Evolutionary conservation across 2,113 vertebrate species (phyloP).

Genomic region (Actenoides lindsayi): DNA sequence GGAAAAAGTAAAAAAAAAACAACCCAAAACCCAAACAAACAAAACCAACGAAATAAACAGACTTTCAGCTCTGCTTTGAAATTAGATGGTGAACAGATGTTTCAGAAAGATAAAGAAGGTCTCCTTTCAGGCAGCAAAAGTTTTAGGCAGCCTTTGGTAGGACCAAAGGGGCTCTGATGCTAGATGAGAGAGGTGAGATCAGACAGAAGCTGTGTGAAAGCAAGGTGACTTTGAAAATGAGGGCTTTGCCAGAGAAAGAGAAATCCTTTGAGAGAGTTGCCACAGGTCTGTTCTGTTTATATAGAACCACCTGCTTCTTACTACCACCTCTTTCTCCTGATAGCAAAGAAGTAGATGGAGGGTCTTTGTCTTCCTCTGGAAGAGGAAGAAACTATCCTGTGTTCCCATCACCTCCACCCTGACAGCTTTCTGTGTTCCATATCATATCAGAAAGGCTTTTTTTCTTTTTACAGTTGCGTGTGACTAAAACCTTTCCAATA

Average conservation of each 20-base stretch:
- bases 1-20: not conserved
- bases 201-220: not conserved
- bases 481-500: not conserved
- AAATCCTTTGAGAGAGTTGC: not conserved
- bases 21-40: not conserved
- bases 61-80: slow-evolving; percentile 49
- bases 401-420: not conserved
- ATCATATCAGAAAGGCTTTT: not conserved
- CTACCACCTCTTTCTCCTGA: not conserved
- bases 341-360: not conserved
- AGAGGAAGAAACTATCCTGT: too few relatives aligned
- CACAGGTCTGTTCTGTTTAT: not conserved
- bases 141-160: slow-evolving; percentile 9
- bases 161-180: slow-evolving; percentile 34
- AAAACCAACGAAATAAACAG: not conserved
- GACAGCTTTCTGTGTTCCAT: not conserved
- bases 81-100: slow-evolving; percentile 38
- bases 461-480: not conserved
- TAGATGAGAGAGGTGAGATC: slow-evolving; percentile 41
- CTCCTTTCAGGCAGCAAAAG: slow-evolving; percentile 2
- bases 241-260: not conserved
- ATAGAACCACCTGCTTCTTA: not conserved
- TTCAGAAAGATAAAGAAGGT: slow-evolving; percentile 39
- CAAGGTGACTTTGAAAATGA: slow-evolving; percentile 23
- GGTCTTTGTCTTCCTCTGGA: not conserved